Evolutionary conservation across 2,888 invertebrate genomes (phyloP), one percentile per base, ranked within the genome.

Genomic region (Zeuzera pyrina): DNA sequence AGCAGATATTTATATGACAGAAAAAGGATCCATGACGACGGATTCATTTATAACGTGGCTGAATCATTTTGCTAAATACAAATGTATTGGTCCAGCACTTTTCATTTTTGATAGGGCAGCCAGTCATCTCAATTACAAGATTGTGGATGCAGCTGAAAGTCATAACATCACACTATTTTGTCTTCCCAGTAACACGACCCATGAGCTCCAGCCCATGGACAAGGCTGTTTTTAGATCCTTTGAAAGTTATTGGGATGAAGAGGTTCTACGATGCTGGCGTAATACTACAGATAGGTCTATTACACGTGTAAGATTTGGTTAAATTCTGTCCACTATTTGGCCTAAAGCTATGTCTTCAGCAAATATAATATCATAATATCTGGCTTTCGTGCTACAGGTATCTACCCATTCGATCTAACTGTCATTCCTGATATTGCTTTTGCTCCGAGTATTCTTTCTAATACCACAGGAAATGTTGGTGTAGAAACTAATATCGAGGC

Each of bases 381-480:
- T 15, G 36, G 32, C 2, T 35, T 35, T 24, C 21, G 22, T 15
- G 35, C 32, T 11, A 35, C 35, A 6, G 35, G 32, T 2, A 11
- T 35, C 7, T 35, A 29, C 14, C 35, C 35, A 11, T 15, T 29
- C 4, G 21, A 35, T 21, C 24, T 16, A 12, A 35, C 42, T 30
- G 39, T 34, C 23, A 48, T 57, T 24, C 49, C 58, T 11, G 52
- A 49, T 26, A 38, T 31, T 15, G 52, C 49, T 10, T 56, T 42
- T 44, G 47, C 49, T 29, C 52, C 52, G 6, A 42, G 39, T 11
- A 35, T 42, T 28, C 39, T 37, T 29, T 36, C 41, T 34, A 19
- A 37, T 33, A 19, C 39, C 33, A 29, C 29, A n/a, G n/a, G 23
- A 23, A 23, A 23, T 23, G n/a, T 23, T 23, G 10, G 5, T 23